Conservation (phyloP, 2,888 invertebrate species). For the Desoria tigrina region DNA sequence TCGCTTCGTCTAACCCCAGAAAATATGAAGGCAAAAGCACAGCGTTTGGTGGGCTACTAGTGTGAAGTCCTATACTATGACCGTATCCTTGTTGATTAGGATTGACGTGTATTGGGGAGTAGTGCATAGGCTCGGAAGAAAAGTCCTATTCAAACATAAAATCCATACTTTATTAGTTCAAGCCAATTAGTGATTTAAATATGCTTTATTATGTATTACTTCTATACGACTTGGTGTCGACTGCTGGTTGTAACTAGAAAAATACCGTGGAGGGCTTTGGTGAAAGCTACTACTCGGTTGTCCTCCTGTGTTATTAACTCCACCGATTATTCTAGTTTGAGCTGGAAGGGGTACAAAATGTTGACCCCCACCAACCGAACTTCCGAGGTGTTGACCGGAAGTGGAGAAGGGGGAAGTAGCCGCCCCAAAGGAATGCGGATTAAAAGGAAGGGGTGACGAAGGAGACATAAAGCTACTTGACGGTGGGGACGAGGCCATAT, state of each 20-base stretch:
- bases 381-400: not conserved
- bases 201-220: not conserved
- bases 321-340: constrained; percentile 7
- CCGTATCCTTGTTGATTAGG: constrained; percentile 3
- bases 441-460: not conserved
- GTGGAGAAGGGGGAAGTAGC: not conserved
- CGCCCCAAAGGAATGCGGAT: not conserved
- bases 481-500: not conserved
- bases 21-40: constrained; percentile 22
- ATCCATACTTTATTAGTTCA: not conserved
- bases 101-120: constrained; percentile 17
- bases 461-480: not conserved
- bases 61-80: not conserved
- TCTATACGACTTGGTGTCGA: not conserved
- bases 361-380: not conserved
- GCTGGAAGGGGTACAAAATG: constrained; percentile 7
- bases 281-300: not conserved
- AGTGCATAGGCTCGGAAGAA: constrained; percentile 29
- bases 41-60: not conserved
- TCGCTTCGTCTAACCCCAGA: constrained; percentile 19
- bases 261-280: not conserved
- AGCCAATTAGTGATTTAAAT: not conserved
- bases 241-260: not conserved
- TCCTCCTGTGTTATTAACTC: not conserved
- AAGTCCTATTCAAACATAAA: constrained; percentile 17